phyloP scores from a whole-genome alignment of 2,888 invertebrate genomes.

The Mimumesa dahlbomi region DNA sequence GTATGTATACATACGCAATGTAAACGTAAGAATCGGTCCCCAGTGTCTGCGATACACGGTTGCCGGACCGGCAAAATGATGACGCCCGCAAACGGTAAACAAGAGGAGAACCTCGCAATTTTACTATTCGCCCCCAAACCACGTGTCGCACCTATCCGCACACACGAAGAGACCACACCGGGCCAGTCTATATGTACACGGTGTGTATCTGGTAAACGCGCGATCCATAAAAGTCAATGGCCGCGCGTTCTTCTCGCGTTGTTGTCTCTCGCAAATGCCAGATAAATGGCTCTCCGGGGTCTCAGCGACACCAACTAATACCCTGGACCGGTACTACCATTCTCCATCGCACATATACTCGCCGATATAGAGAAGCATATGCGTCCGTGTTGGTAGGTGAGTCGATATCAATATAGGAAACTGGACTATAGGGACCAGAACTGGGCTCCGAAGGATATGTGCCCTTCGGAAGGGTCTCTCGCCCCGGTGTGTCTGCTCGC shows the following conservation, averaged over 20 bases:
- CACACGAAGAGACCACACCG: too few species aligned
- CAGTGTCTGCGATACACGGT: constrained; percentile 9
- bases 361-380: neutral
- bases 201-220: constrained; percentile 53
- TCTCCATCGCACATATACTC: constrained; percentile 17
- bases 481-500: constrained; percentile 58
- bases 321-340: constrained; percentile 42
- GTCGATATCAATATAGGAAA: constrained; percentile 72
- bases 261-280: constrained; percentile 67
- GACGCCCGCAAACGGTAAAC: constrained; percentile 45
- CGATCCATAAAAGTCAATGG: constrained; percentile 71
- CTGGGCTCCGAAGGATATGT: constrained; percentile 39
- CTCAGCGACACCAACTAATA: constrained; percentile 72
- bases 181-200: too few species aligned
- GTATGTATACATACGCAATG: too few species aligned
- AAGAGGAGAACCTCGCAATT: constrained; percentile 38
- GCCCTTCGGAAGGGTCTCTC: constrained; percentile 21
- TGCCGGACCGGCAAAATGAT: constrained; percentile 3
- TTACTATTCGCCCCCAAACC: neutral
- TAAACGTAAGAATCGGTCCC: constrained; percentile 32
- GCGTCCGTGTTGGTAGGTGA: constrained; percentile 27
- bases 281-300: constrained; percentile 73
- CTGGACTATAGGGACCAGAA: constrained; percentile 57
- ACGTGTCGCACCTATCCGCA: neutral
- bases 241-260: constrained; percentile 56